These are phyloP conservation scores for Microctonus brassicae DNA, from an alignment of 2,888 invertebrate genomes.

Conservation along the genomic window DNA sequence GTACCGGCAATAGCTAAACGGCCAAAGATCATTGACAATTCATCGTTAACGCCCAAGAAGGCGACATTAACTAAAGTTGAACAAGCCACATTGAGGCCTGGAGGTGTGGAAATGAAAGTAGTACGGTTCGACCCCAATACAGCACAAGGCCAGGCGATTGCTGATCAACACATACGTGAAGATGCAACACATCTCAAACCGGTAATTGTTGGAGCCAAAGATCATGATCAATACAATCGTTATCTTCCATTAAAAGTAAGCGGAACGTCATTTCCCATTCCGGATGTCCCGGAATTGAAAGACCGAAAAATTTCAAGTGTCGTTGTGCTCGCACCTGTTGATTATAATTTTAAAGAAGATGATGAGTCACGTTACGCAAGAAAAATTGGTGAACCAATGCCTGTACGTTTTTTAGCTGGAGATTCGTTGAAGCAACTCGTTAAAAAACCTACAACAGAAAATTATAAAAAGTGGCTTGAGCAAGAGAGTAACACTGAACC, in stretches of 20 bases:
- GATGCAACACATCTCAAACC: slow-evolving; percentile 82
- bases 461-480: slow-evolving; percentile 85
- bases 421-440: slow-evolving; percentile 82
- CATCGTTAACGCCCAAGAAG: slow-evolving; percentile 47
- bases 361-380: slow-evolving; percentile 60
- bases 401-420: slow-evolving; percentile 81
- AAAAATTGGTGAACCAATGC: slow-evolving; percentile 76
- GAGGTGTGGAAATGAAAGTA: slow-evolving; percentile 86
- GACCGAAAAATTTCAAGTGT: slow-evolving; percentile 87
- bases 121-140: slow-evolving; percentile 85
- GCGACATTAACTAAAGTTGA: slow-evolving; percentile 57
- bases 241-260: slow-evolving; percentile 88
- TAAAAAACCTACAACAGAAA: slow-evolving; percentile 81
- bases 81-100: slow-evolving; percentile 69
- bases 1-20: slow-evolving; percentile 76
- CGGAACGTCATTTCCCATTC: slow-evolving; percentile 87
- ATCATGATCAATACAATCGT: slow-evolving; percentile 81
- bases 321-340: slow-evolving; percentile 86
- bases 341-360: slow-evolving; percentile 72
- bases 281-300: slow-evolving; percentile 81
- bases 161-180: slow-evolving; percentile 79
- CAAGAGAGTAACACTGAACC: slow-evolving; percentile 81
- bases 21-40: slow-evolving; percentile 35
- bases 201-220: slow-evolving; percentile 74
- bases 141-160: slow-evolving; percentile 79